Evolutionary conservation across 2,113 vertebrate genomes (phyloP), one percentile per base, ranked within the genome.

Genomic region (Chinchilla lanigera): DNA sequence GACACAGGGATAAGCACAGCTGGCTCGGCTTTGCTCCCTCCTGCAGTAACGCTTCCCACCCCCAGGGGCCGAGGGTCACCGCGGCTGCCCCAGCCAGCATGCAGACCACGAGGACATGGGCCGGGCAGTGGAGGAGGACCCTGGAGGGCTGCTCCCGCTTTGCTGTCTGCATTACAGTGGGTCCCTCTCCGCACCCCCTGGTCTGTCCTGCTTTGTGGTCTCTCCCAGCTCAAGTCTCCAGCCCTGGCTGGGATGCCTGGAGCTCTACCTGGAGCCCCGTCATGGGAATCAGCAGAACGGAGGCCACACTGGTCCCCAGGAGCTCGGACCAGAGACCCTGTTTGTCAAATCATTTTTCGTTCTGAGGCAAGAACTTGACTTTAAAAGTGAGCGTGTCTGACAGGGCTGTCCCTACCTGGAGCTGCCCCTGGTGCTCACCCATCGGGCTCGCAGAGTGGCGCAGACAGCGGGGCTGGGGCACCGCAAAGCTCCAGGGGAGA

Each of bases 111-210:
- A 75, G 4, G 10, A 44, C 3, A 4, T 16, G 5, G 10, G 14
- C 41, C 22, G 13, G 24, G 41, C 10, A 4, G n/a, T 28, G 24
- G 73, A 47, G 24, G 41, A 28, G 24, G 4, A 44, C 2, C 41
- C 44, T 0, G 1, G 38, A 41, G n/a, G 65, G 19, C 8, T 8
- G 3, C 9, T 1, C n/a, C 67, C 9, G 38, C n/a, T 26, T 41
- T 44, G 38, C 38, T 26, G 3, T 41, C 38, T 44, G 38, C 22
- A 13, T 1, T 24, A 41, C 38, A 11, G n/a, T 11, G 71, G 9
- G 71, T 26, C 71, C 38, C 11, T 3, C 38, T 14, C 38, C 3
- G 2, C 38, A 24, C 22, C 41, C 69, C 69, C 11, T 9, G 17
- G 6, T 4, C 44, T 16, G 1, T 78, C 47, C 75, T 33, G 75